phyloP scores from a whole-genome alignment of 2,797 vertebrate genomes.

The Sardinella longiceps region DNA sequence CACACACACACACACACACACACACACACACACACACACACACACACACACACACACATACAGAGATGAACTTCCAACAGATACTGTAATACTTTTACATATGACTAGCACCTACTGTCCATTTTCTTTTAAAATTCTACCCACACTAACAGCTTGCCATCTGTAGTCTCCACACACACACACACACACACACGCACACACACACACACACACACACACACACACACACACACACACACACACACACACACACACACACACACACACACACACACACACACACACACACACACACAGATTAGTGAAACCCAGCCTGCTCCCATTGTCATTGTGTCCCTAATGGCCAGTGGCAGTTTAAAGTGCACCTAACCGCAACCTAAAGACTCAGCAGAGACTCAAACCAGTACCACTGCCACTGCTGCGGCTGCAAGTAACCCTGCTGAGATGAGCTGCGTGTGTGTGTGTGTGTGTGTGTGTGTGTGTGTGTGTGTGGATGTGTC shows the following conservation, averaged over 20 bases:
- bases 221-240: conserved; percentile 39
- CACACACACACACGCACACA: not conserved
- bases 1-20: not conserved
- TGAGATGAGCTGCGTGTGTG: not conserved
- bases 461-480: conserved; percentile 12
- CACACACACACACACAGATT: not conserved
- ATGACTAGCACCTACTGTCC: conserved; percentile 26
- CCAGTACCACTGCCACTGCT: conserved; percentile 30
- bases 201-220: conserved; percentile 34
- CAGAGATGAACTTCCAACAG: not conserved
- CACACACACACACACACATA: not conserved
- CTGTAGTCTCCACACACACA: not conserved
- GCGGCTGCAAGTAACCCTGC: not conserved
- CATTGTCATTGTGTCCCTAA: conserved; percentile 52
- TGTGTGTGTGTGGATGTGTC: too few species aligned
- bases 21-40: not conserved
- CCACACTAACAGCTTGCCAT: not conserved
- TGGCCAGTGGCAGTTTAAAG: conserved; percentile 73
- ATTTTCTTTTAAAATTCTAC: too few species aligned
- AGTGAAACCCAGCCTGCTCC: conserved; percentile 45
- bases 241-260: conserved; percentile 14
- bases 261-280: conserved; percentile 14
- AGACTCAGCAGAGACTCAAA: conserved; percentile 60
- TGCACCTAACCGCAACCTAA: conserved; percentile 72
- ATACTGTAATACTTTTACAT: not conserved